A percentile compares a stretch with the other conserved stretches of the same genome.
These are phyloP conservation scores for Lysandra bellargus DNA, from an alignment of 2,888 invertebrate species.

Conservation along the genomic window DNA sequence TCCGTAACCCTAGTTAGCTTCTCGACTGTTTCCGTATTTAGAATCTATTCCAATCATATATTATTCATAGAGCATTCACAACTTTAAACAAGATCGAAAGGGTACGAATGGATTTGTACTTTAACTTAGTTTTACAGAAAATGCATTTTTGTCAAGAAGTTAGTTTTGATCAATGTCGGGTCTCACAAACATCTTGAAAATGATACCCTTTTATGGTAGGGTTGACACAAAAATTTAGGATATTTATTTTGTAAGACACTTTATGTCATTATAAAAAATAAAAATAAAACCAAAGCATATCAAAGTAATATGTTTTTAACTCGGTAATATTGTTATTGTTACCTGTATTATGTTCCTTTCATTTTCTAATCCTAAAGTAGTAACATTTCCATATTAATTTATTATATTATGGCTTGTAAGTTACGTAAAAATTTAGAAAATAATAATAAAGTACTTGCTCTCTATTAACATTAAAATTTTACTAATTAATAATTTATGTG, in stretches of 20 bases:
- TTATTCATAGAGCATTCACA: conserved; percentile 12
- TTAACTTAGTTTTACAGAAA: conserved; percentile 43
- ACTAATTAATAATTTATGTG: no score
- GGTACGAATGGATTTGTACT: conserved; percentile 27
- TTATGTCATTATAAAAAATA: not conserved
- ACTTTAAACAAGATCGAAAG: conserved; percentile 28
- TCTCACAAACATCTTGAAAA: conserved; percentile 48
- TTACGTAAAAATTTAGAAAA: no score
- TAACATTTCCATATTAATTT: no score
- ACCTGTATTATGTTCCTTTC: no score
- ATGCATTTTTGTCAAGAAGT: conserved; percentile 51
- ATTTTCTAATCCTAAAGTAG: no score
- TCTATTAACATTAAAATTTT: no score
- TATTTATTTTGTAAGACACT: conserved; percentile 2
- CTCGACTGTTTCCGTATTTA: not conserved
- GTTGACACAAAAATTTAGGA: conserved; percentile 41
- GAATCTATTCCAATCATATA: conserved; percentile 19
- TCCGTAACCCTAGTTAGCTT: not conserved
- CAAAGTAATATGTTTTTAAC: not conserved
- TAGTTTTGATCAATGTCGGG: conserved; percentile 49
- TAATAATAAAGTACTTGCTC: no score
- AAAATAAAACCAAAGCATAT: not conserved
- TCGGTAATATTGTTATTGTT: no score
- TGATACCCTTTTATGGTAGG: conserved; percentile 45
- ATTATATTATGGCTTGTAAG: no score